phyloP scores from a whole-genome alignment of 30 jellyfish, hydroid and myxozoan genomes.

The Aurelia sp. region DNA sequence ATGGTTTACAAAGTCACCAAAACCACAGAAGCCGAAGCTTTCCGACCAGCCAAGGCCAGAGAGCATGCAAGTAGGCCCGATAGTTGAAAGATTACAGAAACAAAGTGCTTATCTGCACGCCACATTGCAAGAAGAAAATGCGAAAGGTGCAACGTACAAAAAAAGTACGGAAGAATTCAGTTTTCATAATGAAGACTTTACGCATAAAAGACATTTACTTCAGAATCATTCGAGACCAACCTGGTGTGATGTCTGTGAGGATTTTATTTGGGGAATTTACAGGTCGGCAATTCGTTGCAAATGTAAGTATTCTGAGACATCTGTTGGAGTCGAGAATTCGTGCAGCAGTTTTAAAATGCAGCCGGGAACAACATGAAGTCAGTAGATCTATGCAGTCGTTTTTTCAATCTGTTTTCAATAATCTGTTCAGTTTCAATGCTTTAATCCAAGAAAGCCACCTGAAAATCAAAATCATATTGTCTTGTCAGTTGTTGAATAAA shows the following conservation, averaged over 20 bases:
- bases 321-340: too few relatives aligned
- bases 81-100: slow-evolving; percentile 67
- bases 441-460: too few relatives aligned
- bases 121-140: slow-evolving; percentile 23
- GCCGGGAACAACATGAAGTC: too few relatives aligned
- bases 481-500: too few relatives aligned
- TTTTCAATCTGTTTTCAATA: too few relatives aligned
- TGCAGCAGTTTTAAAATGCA: too few relatives aligned
- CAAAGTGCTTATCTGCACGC: slow-evolving; percentile 65
- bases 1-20: slow-evolving; percentile 72
- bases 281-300: slow-evolving; percentile 84
- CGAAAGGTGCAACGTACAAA: slow-evolving; percentile 25
- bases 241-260: slow-evolving; percentile 95
- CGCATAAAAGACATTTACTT: slow-evolving; percentile 65
- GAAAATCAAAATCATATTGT: too few relatives aligned
- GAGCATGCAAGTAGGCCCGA: slow-evolving; percentile 53
- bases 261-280: slow-evolving; percentile 87
- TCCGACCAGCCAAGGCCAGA: slow-evolving; percentile 25
- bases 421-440: too few relatives aligned
- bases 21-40: slow-evolving; percentile 54
- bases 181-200: slow-evolving; percentile 31
- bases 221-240: slow-evolving; percentile 91
- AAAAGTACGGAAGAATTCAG: slow-evolving; percentile 25
- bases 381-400: too few relatives aligned
- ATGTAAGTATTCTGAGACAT: slow-evolving; percentile 58